Evolutionary conservation across 2,888 invertebrate species (phyloP), one percentile per base, ranked within the genome.

Genomic region (Congeria kusceri): DNA sequence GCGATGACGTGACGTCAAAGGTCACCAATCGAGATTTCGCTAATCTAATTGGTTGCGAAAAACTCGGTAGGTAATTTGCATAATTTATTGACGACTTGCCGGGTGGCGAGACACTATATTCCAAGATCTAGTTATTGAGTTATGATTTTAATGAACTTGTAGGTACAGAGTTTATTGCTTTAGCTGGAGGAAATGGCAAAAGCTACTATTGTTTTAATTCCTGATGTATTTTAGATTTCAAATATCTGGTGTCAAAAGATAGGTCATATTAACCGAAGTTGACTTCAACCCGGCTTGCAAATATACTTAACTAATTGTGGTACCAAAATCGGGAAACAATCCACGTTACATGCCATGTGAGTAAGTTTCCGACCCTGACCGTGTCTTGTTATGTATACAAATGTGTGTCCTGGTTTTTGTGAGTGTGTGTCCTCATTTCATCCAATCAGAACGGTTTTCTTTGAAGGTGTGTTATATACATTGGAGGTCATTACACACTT

Each of bases 1-100:
- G 72, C 77, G 84, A 86, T 86, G 84, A 79, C 75, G 76, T 80
- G 82, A 82, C 80, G 75, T 72, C 77, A 75, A 56, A 71, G 75
- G 75, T 71, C 77, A 77, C 53, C 32, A 57, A n/a, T 20, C 32
- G 28, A 32, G n/a, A 39, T 57, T 72, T 7, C 23, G 13, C 28
- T 46, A 64, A 29, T 65, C 25, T 58, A 44, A 72, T 72, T 72
- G 71, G 71, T 57, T 29, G 0, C 47, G 39, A 46, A 32, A 44
- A 25, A 46, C 64, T 64, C 71, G 57, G 58, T 11, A 46, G 27
- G 25, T 58, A 46, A 57, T 72, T 64, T 64, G 71, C 71, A 72
- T 72, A 72, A 72, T 65, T 72, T 64, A 72, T 72, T 63, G 29
- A 58, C 39, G 18, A 25, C 9, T 28, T 29, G n/a, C n/a, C n/a